Base-by-base conservation (phyloP, 2,888 invertebrate species). In the Cerastis rubricosa region DNA sequence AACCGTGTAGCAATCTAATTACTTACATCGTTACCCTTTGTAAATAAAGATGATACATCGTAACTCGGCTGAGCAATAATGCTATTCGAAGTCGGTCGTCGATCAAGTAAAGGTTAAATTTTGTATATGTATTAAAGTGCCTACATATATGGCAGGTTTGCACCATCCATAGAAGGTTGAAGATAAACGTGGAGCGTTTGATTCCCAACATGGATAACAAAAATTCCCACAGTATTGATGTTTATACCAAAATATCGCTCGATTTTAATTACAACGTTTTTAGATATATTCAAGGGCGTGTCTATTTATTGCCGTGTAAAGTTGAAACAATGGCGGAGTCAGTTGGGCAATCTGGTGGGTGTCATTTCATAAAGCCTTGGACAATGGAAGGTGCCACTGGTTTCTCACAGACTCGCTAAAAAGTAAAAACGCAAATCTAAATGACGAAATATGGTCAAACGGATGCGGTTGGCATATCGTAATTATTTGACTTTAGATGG, bases 361-460 rank as follows among this genome's bases (percentile, higher is more conserved):
- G 93, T 94, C 94, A 93, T 94, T 94, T 94, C 93, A 93, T 91
- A 92, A 92, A 93, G 84, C 89, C 87, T 88, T 89, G 92, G 90
- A 94, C 93, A 94, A 93, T 92, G 87, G 89, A 87, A 85, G 85
- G 84, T 82, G 88, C 81, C 76, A 81, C 82, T 73, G 71, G 83
- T 86, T 93, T 94, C 94, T 90, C 95, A 94, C 94, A 92, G 88
- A 88, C 80, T 81, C 85, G 89, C 86, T 90, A 90, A 93, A 90
- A 91, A 83, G 84, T 80, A 76, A 80, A 89, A 85, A 89, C 83
- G 80, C 82, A 85, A 88, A 88, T 80, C 78, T 76, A 51, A 69
- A 76, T 89, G 76, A 78, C 87, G 83, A 85, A 89, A 89, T 83
- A 64, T 79, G 78, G 85, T 83, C 74, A 84, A 85, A 86, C 88